Conservation (phyloP, 2,797 vertebrate species). For the Vespertilio murinus region DNA sequence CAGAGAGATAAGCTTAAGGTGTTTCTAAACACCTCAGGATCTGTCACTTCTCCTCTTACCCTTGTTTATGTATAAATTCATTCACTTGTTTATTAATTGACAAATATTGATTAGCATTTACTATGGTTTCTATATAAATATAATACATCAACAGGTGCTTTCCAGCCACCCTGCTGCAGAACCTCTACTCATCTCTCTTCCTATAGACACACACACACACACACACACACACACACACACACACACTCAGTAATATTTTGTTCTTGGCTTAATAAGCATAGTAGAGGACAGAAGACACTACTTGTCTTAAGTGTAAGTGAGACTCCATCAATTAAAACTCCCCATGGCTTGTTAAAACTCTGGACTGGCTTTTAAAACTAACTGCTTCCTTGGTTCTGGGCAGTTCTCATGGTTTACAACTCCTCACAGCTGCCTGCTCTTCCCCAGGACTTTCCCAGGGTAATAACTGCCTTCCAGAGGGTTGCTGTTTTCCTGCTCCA, state of each 20-base stretch:
- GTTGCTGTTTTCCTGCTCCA: neutral
- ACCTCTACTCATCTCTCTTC: neutral
- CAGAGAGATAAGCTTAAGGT: neutral
- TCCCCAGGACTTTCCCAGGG: neutral
- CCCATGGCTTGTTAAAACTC: slow-evolving; percentile 35
- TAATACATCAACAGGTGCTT: neutral
- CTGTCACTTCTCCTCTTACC: neutral
- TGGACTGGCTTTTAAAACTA: slow-evolving; percentile 49
- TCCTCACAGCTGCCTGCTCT: neutral
- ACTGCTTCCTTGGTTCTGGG: neutral
- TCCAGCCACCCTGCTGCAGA: neutral
- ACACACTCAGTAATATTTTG: neutral
- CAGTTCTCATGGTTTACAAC: slow-evolving; percentile 35
- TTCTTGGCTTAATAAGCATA: neutral
- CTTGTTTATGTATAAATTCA: neutral
- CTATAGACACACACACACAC: too few species aligned
- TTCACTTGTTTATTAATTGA: neutral
- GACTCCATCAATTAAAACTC: slow-evolving; percentile 11
- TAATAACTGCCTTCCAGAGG: slow-evolving; percentile 5
- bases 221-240: too few species aligned
- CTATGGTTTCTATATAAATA: neutral
- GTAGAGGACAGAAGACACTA: slow-evolving; percentile 26
- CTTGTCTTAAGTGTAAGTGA: neutral
- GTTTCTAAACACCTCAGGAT: neutral
- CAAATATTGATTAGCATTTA: neutral